Evolutionary conservation across 2,113 vertebrate species (phyloP).

Genomic region (Ochotona princeps): DNA sequence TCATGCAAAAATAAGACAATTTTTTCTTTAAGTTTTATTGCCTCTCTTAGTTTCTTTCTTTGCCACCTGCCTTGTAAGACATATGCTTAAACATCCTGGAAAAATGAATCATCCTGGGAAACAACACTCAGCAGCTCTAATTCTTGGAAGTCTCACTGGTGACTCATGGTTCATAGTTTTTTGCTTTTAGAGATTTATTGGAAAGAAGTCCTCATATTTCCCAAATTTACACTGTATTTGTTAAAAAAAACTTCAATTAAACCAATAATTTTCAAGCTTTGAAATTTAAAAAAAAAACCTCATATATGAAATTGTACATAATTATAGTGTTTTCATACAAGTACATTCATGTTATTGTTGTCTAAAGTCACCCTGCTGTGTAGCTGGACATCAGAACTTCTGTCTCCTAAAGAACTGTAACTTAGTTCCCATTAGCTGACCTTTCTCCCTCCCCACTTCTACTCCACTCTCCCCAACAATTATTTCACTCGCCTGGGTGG

Average conservation of each 20-base stretch:
- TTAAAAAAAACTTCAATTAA: background rate
- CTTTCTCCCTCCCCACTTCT: too few species aligned
- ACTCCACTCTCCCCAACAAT: too few species aligned
- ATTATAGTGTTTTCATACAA: too few species aligned
- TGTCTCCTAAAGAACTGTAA: too few species aligned
- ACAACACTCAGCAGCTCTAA: background rate
- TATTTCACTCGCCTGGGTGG: too few species aligned
- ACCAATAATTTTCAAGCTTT: background rate
- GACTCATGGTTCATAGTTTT: constrained; percentile 66
- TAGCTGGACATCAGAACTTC: too few species aligned
- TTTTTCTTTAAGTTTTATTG: background rate
- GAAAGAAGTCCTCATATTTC: constrained; percentile 31
- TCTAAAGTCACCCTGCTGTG: too few species aligned
- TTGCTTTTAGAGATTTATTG: constrained; percentile 41
- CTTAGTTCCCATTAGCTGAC: too few species aligned
- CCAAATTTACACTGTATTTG: background rate
- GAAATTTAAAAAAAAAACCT: too few species aligned
- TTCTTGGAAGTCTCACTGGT: constrained; percentile 67
- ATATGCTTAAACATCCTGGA: constrained; percentile 47
- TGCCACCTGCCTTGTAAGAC: constrained; percentile 17
- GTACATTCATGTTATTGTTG: too few species aligned
- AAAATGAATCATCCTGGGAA: constrained; percentile 59
- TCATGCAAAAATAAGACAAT: background rate
- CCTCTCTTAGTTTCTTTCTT: constrained; percentile 30
- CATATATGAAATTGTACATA: too few species aligned